Evolutionary conservation across 2,888 invertebrate species (phyloP).

Genomic region (Nycteola revayana): DNA sequence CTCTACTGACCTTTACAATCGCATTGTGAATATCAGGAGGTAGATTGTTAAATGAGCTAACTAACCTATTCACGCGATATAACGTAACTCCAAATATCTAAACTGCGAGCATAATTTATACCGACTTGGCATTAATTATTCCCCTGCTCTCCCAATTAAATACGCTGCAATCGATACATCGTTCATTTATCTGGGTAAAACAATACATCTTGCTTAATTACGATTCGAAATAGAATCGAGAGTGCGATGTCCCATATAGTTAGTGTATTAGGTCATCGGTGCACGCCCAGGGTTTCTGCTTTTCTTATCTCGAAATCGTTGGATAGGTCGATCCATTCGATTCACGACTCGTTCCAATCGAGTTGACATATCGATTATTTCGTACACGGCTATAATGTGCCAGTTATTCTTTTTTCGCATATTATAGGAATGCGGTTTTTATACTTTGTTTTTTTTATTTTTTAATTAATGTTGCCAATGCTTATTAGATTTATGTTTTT

Average conservation of each 20-base stretch:
- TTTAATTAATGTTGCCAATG: too few relatives aligned
- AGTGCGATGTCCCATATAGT: conserved; percentile 70
- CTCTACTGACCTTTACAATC: too few relatives aligned
- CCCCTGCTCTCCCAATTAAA: conserved; percentile 38
- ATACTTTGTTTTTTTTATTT: too few relatives aligned
- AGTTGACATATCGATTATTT: conserved; percentile 45
- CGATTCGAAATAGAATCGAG: conserved; percentile 55
- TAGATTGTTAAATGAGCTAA: too few relatives aligned
- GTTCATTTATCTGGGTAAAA: conserved; percentile 42
- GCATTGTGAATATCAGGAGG: too few relatives aligned
- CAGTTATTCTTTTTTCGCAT: too few relatives aligned
- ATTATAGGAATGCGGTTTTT: too few relatives aligned
- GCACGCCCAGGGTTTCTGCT: conserved; percentile 37
- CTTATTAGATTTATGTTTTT: too few relatives aligned
- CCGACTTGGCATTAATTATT: conserved; percentile 20
- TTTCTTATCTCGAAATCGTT: conserved; percentile 43
- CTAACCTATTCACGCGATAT: too few relatives aligned
- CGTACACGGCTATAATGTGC: conserved; percentile 6
- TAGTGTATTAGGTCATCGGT: conserved; percentile 68
- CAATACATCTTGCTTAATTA: conserved; percentile 65
- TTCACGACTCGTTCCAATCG: conserved; percentile 48
- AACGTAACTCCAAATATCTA: conserved; percentile 1
- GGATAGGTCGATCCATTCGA: conserved; percentile 53
- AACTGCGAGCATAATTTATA: neutral
- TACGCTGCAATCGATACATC: conserved; percentile 29